These are phyloP conservation scores for Tetragnatha versicolor DNA, from an alignment of 1,140 invertebrate species.

Conservation along the genomic window DNA sequence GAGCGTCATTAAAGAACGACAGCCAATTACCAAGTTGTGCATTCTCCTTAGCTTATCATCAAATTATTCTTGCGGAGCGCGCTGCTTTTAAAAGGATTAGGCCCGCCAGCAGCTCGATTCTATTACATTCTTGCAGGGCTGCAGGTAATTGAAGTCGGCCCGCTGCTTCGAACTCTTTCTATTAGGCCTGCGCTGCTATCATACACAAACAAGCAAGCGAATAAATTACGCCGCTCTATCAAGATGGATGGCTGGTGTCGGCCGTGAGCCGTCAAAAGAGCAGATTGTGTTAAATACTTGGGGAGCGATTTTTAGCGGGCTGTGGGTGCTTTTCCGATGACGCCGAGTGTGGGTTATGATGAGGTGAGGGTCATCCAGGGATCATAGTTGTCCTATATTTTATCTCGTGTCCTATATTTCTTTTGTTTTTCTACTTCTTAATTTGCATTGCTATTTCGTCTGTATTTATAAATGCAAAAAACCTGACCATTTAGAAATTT, in stretches of 20 bases:
- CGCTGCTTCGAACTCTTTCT: conserved; percentile 51
- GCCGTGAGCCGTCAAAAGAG: no score
- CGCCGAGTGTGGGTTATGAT: no score
- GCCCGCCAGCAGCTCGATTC: conserved; percentile 40
- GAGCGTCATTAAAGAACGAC: conserved; percentile 47
- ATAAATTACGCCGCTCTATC: conserved; percentile 49
- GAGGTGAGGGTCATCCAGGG: no score
- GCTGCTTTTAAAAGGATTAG: conserved; percentile 39
- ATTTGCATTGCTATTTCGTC: no score
- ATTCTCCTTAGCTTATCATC: conserved; percentile 52
- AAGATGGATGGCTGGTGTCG: conserved; percentile 53
- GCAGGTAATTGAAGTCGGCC: conserved; percentile 51
- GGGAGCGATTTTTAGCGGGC: no score
- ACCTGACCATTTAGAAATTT: no score
- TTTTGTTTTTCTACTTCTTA: no score
- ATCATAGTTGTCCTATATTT: no score
- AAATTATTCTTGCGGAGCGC: conserved; percentile 49
- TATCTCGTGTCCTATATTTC: no score
- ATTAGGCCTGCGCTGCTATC: conserved; percentile 25
- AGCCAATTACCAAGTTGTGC: conserved; percentile 54
- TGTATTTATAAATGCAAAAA: no score
- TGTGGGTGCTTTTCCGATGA: no score
- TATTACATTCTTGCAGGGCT: conserved; percentile 44
- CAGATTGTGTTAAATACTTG: no score
- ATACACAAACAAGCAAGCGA: conserved; percentile 41